Evolutionary conservation across 2,888 invertebrate species (phyloP).

Genomic region (Spisula solida): DNA sequence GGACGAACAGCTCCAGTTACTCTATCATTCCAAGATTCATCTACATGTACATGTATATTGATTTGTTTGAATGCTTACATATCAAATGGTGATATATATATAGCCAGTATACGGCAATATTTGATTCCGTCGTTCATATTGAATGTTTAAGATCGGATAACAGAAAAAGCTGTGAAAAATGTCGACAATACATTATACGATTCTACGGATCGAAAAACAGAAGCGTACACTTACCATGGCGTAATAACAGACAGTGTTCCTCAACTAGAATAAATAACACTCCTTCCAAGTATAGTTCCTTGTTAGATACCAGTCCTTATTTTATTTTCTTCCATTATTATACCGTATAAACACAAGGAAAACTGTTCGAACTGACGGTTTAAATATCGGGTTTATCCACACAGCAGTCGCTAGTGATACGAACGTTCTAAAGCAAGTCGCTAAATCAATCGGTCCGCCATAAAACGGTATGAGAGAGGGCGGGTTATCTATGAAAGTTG

Average conservation of each 20-base stretch:
- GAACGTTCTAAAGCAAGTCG: conserved; percentile 17
- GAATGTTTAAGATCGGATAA: too few relatives aligned
- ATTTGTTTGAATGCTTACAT: too few relatives aligned
- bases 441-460: conserved; percentile 37
- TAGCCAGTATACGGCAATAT: too few relatives aligned
- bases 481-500: not conserved
- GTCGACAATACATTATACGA: too few relatives aligned
- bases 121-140: too few relatives aligned
- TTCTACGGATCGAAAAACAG: too few relatives aligned
- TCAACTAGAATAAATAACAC: not conserved
- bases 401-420: not conserved
- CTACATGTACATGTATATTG: too few relatives aligned
- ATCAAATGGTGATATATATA: too few relatives aligned
- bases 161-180: too few relatives aligned
- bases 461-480: conserved; percentile 46
- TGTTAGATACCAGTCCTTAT: not conserved
- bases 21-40: too few relatives aligned
- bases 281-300: not conserved
- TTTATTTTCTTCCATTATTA: not conserved
- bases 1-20: too few relatives aligned
- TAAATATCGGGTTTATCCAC: conserved; percentile 5
- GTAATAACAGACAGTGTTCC: not conserved
- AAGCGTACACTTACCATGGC: not conserved
- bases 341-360: not conserved
- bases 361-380: not conserved